Evolutionary conservation across 1,140 invertebrate species (phyloP), one percentile per base, ranked within the genome.

Genomic region (Carcinoscorpius rotundicauda): DNA sequence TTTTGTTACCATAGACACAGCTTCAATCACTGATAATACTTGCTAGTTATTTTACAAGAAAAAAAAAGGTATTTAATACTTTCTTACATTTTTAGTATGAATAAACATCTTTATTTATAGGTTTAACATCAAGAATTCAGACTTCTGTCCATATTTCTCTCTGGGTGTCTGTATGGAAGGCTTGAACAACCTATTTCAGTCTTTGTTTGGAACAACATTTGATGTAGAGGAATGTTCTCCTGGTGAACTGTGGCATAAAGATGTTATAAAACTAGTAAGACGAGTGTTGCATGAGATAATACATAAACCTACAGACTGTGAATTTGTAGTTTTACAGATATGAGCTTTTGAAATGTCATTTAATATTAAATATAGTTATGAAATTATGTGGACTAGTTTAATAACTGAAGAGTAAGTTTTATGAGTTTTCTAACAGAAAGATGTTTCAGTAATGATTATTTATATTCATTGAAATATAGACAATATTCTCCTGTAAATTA

Each of bases 141-240:
- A 92, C 72, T 89, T 87, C 73, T 80, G 85, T 55, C 87, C 91
- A 0, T 98, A 96, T 75, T 96, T 98, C 76, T 96, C 93, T 0
- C 79, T 98, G 0, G 95, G 95, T 6, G 83, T 85, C 61, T 97
- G 94, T 73, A 98, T 98, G 92, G 93, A 98, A 72, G 96, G 96
- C 0, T 77, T 98, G 4, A 93, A 93, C 77, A 83, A 86, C 71
- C 77, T 98, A 6, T 87, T 93, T 53, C 81, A 87, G 62, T 80
- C 82, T 57, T 78, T 98, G 0, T 97, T 87, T 74, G 87, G 86
- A 4, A 87, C 98, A 50, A 82, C 79, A 4, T 76, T 98, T 5
- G 77, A 87, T 63, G 80, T 83, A 65, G 82, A 84, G 58, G 84
- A 89, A 66, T 80, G 88, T 68, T 76, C 83, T 59, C 78, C 81